Evolutionary conservation across 2,797 vertebrate genomes (phyloP).

Genomic region (Botia almorhae): DNA sequence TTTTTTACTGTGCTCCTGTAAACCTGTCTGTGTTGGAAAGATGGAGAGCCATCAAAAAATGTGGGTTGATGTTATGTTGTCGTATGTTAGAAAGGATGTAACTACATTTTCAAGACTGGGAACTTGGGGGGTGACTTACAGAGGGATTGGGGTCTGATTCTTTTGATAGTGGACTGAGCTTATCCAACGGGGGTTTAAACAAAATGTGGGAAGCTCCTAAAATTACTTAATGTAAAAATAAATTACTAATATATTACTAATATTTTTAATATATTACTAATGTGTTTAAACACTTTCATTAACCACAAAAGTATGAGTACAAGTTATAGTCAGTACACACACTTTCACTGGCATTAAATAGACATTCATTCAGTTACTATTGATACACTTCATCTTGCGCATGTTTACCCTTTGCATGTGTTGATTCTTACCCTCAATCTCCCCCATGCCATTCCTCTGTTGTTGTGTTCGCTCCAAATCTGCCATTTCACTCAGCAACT

Average conservation of each 20-base stretch:
- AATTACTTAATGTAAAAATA: no score
- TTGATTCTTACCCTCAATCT: constrained; percentile 53
- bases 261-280: no score
- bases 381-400: no score
- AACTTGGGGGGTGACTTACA: not conserved
- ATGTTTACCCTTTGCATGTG: not conserved
- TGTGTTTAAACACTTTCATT: no score
- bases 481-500: constrained; percentile 91
- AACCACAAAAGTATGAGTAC: no score
- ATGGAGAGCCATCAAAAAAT: not conserved
- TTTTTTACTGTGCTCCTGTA: constrained; percentile 34
- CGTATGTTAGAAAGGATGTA: not conserved
- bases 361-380: not conserved
- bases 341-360: not conserved
- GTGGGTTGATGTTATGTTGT: not conserved
- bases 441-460: constrained; percentile 47
- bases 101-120: not conserved
- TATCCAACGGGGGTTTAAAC: no score
- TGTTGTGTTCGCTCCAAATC: constrained; percentile 86
- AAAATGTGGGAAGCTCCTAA: no score
- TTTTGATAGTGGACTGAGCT: no score
- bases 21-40: constrained; percentile 40
- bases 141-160: no score
- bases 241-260: no score
- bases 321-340: no score